Evolutionary conservation across 1,140 invertebrate genomes (phyloP), one percentile per base, ranked within the genome.

Genomic region (Yoshiicerus persimilis): DNA sequence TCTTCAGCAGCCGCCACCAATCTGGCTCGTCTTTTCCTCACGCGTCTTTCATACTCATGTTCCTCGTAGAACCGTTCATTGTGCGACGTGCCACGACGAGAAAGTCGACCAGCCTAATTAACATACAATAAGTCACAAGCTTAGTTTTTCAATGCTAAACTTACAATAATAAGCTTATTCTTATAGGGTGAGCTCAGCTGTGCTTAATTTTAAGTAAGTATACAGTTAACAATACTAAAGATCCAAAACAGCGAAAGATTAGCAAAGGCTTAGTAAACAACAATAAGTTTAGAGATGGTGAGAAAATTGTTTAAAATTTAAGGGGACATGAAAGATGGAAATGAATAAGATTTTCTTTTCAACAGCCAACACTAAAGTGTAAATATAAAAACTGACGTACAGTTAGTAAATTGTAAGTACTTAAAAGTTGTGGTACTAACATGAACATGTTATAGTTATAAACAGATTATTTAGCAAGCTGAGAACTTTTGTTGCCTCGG

Each of bases 51-150:
- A 92, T 98, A 98, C 93, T 99, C 98, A 92, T 98, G 96, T 92
- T 99, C 98, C 92, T 99, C 98, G 92, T 99, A 98, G 92, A 99
- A 99, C 23, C 97, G 94, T 92, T 99, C 98, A 92, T 99, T 99
- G 93, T 99, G 98, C 91, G 97, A 96, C 6, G 95, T 95, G 90
- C 97, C 97, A 91, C 97, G 94, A 30, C 97, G 94, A 23, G 88
- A 89, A 23, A 86, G 92, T 89, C 84, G 92, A 91, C 88, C 89
- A 30, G 39, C 77, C 88, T 89, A 62, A 23, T 83, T 84, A 77
- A 47, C 66, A 88, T 36, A 62, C 25, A 41, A 41, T 62, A 75
- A 86, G 85, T 80, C 75, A 80, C 75, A 36, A 80, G 75, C 34
- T 80, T 80, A 70, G 25, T 70, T 27, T 27, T 30, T 30, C 10